Evolutionary conservation across 2,113 vertebrate species (phyloP).

Genomic region (Romanogobio albipinnatus): DNA sequence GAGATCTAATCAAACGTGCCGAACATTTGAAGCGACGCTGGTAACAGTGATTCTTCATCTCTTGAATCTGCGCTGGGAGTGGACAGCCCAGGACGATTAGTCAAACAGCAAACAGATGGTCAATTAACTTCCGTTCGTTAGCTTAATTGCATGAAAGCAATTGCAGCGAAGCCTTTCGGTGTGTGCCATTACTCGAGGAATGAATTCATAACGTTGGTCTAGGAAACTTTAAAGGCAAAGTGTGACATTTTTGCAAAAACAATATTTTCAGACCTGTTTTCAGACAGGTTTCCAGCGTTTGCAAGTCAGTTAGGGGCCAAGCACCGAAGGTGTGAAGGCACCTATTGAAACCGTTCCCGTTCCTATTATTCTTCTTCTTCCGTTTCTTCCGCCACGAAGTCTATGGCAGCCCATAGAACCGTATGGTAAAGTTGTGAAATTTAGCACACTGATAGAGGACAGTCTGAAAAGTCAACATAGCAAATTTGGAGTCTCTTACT

Average conservation of each 20-base stretch:
- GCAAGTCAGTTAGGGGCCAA: too few relatives aligned
- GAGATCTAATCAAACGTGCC: slow-evolving; percentile 46
- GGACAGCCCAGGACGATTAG: slow-evolving; percentile 29
- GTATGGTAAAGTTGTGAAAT: too few relatives aligned
- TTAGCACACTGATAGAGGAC: too few relatives aligned
- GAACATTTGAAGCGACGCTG: slow-evolving; percentile 30
- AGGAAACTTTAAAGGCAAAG: background rate
- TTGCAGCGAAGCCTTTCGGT: background rate
- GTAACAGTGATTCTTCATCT: slow-evolving; percentile 23
- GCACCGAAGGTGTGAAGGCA: too few relatives aligned
- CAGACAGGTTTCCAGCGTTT: background rate
- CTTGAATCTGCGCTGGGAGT: slow-evolving; percentile 14
- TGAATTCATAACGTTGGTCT: background rate
- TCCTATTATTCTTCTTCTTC: too few relatives aligned
- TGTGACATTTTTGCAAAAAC: background rate
- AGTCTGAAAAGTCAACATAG: too few relatives aligned
- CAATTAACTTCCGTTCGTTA: slow-evolving; percentile 57
- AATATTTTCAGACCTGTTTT: background rate
- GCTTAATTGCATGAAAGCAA: slow-evolving; percentile 47
- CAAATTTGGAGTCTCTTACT: too few relatives aligned
- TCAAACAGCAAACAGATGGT: slow-evolving; percentile 59
- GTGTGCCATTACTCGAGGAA: background rate
- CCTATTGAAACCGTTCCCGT: too few relatives aligned
- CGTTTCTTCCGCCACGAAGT: too few relatives aligned
- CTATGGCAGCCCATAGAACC: too few relatives aligned